These are phyloP conservation scores for Microdon myrmicae DNA, from an alignment of 2,888 invertebrate genomes.

Conservation along the genomic window DNA sequence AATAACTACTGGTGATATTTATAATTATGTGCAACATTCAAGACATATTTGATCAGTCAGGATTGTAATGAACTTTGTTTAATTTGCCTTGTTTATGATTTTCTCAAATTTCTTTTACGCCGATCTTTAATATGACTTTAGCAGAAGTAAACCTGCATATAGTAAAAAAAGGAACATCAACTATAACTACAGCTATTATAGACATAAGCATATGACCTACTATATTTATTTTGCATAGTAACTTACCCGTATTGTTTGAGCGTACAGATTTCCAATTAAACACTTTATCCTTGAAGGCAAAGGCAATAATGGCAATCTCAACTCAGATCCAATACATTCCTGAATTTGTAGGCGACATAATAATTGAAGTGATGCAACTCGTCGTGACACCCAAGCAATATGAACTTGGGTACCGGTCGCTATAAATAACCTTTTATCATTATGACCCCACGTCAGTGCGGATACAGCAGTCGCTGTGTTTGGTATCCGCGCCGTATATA, in stretches of 20 bases:
- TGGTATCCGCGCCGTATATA: constrained; percentile 84
- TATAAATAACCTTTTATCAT: constrained; percentile 93
- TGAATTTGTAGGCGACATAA: constrained; percentile 86
- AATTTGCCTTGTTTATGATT: too few relatives aligned
- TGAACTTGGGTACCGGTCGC: constrained; percentile 91
- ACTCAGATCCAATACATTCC: constrained; percentile 78
- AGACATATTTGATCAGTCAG: too few relatives aligned
- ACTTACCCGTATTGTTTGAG: constrained; percentile 90
- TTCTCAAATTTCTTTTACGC: too few relatives aligned
- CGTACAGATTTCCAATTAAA: constrained; percentile 86
- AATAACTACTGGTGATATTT: too few relatives aligned
- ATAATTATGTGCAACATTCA: too few relatives aligned
- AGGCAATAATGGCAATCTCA: constrained; percentile 81
- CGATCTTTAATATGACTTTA: too few relatives aligned
- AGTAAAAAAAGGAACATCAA: too few relatives aligned
- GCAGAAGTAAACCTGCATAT: too few relatives aligned
- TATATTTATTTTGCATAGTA: neutral
- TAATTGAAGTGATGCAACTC: constrained; percentile 90
- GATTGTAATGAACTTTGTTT: too few relatives aligned
- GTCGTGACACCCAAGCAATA: constrained; percentile 91
- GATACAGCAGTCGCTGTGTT: constrained; percentile 82
- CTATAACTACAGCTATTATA: neutral
- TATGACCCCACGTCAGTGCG: constrained; percentile 98
- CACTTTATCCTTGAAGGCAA: constrained; percentile 88
- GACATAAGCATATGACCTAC: neutral